Evolutionary conservation across 2,113 vertebrate species (phyloP).

Genomic region (Erythrocercus mccallii): DNA sequence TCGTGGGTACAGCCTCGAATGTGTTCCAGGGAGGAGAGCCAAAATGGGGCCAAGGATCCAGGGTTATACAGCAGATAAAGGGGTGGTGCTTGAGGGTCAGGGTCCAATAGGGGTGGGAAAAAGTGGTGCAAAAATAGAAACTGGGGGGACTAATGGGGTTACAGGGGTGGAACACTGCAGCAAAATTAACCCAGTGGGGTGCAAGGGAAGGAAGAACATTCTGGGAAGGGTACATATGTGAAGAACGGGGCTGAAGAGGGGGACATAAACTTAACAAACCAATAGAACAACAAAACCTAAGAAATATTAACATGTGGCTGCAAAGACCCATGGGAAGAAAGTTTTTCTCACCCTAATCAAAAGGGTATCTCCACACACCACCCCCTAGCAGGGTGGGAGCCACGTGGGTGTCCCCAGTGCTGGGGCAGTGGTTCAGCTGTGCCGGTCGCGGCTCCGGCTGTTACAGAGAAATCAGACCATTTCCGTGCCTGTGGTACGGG

Average conservation of each 20-base stretch:
- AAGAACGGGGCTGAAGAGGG: background rate
- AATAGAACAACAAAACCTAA: background rate
- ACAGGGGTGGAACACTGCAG: background rate
- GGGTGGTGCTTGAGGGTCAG: background rate
- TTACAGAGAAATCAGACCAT: background rate
- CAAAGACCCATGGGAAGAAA: background rate
- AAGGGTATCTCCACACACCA: background rate
- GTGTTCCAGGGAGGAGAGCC: background rate
- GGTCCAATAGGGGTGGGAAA: background rate
- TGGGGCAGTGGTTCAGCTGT: background rate
- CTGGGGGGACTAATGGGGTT: background rate
- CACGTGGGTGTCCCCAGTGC: accelerated
- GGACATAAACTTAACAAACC: background rate
- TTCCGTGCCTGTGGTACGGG: background rate
- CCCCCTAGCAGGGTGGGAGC: accelerated
- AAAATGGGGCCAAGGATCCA: background rate
- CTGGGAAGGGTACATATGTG: too few relatives aligned
- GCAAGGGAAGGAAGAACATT: background rate
- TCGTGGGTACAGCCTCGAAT: background rate
- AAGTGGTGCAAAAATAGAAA: background rate
- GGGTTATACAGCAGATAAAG: background rate
- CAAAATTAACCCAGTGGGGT: background rate
- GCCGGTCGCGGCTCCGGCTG: background rate
- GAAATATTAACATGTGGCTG: background rate
- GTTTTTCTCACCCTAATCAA: background rate